Conservation (phyloP, 2,797 vertebrate species). For the Uromys caudimaculatus region DNA sequence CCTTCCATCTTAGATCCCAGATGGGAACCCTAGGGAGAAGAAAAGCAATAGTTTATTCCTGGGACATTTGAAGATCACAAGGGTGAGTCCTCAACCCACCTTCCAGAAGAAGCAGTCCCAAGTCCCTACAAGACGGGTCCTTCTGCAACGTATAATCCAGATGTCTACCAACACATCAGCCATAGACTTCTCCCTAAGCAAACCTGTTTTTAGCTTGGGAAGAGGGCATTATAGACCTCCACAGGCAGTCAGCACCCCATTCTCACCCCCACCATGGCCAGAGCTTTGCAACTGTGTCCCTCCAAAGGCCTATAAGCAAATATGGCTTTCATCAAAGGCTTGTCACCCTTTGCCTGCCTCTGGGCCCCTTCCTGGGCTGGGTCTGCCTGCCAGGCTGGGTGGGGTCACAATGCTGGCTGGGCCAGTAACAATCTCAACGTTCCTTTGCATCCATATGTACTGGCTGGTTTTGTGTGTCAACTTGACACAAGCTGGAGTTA, state of each 20-base stretch:
- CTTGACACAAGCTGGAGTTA: too few relatives aligned
- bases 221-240: slow-evolving; percentile 46
- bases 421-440: accelerated
- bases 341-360: slow-evolving; percentile 28
- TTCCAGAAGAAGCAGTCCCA: background rate
- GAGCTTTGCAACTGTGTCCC: slow-evolving; percentile 65
- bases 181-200: background rate
- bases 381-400: background rate
- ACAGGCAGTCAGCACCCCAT: slow-evolving; percentile 78
- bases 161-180: background rate
- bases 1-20: background rate
- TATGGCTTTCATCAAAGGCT: slow-evolving; percentile 66
- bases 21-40: background rate
- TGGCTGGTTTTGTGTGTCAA: too few relatives aligned
- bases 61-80: accelerated
- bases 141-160: too few relatives aligned
- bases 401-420: background rate
- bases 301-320: slow-evolving; percentile 63
- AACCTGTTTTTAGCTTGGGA: slow-evolving; percentile 66
- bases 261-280: background rate
- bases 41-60: too few relatives aligned
- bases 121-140: background rate
- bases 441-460: background rate
- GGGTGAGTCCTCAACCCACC: background rate
- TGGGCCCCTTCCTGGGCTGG: background rate